Conservation (phyloP, 2,113 vertebrate genomes). For the Hippolais icterina region DNA sequence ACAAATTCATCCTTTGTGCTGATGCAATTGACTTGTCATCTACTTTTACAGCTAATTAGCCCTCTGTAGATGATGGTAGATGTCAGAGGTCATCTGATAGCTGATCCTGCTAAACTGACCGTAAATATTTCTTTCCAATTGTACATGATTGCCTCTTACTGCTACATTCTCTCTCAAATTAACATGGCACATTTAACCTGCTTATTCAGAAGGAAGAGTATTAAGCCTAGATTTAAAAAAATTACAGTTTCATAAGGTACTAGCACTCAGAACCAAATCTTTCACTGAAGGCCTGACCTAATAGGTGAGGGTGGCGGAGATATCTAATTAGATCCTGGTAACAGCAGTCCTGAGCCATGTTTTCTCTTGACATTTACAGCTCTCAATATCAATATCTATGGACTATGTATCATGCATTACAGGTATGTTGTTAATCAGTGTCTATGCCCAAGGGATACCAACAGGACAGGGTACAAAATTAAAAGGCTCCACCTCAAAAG, state of each 20-base stretch:
- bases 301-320: not conserved
- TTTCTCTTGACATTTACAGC: not conserved
- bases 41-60: constrained; percentile 80
- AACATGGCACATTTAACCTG: constrained; percentile 1
- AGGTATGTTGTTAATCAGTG: not conserved
- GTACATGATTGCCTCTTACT: constrained; percentile 35
- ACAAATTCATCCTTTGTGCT: constrained; percentile 76
- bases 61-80: constrained; percentile 64
- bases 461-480: not conserved
- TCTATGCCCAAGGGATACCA: not conserved
- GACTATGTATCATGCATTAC: not conserved
- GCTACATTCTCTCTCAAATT: constrained; percentile 19
- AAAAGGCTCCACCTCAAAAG: not conserved
- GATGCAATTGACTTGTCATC: constrained; percentile 78
- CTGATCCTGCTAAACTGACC: constrained; percentile 76
- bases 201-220: not conserved
- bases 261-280: constrained; percentile 9
- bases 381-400: not conserved
- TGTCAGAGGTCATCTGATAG: constrained; percentile 80
- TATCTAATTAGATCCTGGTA: not conserved
- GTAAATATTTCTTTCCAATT: constrained; percentile 77
- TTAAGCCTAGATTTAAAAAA: not conserved
- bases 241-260: constrained; percentile 1
- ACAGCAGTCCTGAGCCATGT: not conserved
- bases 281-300: not conserved